Base-by-base conservation (phyloP, 2,888 invertebrate species). In the Drosophila helvetica region DNA sequence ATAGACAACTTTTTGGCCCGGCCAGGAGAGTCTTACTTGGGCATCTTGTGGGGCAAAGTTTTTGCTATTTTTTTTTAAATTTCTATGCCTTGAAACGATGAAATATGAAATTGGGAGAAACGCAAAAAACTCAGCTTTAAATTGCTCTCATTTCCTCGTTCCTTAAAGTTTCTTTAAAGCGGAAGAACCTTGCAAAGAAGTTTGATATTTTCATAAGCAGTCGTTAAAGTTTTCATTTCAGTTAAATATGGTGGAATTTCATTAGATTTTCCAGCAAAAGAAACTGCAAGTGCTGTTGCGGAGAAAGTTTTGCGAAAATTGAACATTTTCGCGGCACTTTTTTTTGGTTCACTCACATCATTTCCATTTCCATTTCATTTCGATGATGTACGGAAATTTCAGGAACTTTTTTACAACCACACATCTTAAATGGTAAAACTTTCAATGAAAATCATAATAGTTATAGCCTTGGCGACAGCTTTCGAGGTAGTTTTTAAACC, bases 1-100 rank as follows among this genome's bases (percentile, higher is more conserved):
- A 56, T 38, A 56, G 56, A 38, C 30, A 64, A 54, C 45, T 54
- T 72, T 73, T 59, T 19, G 53, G 22, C 25, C 54, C 22, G 45
- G 10, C 30, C 22, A 55, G 50, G 22, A 66, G 42, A 38, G 33
- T 38, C 33, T 38, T 15, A 15, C n/a, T 38, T 2, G 38, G 6
- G 15, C 1, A 6, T 6, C 15, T 38, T 38, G 38, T 15, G 15
- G 2, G 12, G 10, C 0, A 12, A 33, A 10, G 10, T 33, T 33
- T 38, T 6, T 0, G 43, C 55, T 55, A 56, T 38, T 50, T 42
- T 42, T 22, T 48, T 33, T 50, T 30, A 45, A 25, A 66, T 67
- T 48, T 43, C 18, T 48, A 50, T 65, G 48, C 42, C 50, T 5
- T 15, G 18, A 25, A 33, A 33, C 42, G 2, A 47, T 48, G 56